Evolutionary conservation across 2,888 invertebrate species (phyloP), one percentile per base, ranked within the genome.

Genomic region (Drosophila ochracea): DNA sequence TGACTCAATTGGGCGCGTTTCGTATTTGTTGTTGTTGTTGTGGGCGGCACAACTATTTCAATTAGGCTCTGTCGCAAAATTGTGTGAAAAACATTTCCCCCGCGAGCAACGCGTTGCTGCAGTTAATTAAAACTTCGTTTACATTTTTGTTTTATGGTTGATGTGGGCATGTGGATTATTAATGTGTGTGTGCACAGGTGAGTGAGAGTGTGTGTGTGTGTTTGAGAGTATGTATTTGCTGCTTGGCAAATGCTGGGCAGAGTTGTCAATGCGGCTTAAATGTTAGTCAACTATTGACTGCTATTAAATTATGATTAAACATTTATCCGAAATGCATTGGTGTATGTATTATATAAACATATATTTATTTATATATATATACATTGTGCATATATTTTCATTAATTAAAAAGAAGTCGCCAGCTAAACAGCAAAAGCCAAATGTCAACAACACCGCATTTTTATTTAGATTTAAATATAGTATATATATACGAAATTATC

Each of bases 121-220:
- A 89, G 77, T 85, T 90, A 84, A 88, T 85, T 85, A 89, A 89
- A 87, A 87, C 82, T 84, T 82, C 82, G 90, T 80, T 85, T 87
- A 75, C 73, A 63, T 73, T 82, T 86, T 73, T 75, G 66, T 73
- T 77, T 69, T 74, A 64, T 73, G 68, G 68, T 75, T 80, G 55
- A 50, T 33, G 52, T 41, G 54, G 47, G 21, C 55, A 58, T 78
- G 52, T 37, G 58, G 54, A 76, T 62, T 54, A 52, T 62, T 30
- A 11, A 55, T 39, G 28, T 54, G n/a, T 13, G 33, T 9, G 19
- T 35, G 16, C 21, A 2, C 10, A 16, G 39, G 49, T 33, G 55
- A 70, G 62, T 52, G 37, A 21, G 62, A 35, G 60, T 61, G 47
- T 41, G 52, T 49, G 60, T n/a, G 41, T 28, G 53, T 62, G 50